Percentiles rank a stretch among this genome's conserved stretches.
Conservation (phyloP, 2,888 invertebrate species). For the Plagodis pulveraria region DNA sequence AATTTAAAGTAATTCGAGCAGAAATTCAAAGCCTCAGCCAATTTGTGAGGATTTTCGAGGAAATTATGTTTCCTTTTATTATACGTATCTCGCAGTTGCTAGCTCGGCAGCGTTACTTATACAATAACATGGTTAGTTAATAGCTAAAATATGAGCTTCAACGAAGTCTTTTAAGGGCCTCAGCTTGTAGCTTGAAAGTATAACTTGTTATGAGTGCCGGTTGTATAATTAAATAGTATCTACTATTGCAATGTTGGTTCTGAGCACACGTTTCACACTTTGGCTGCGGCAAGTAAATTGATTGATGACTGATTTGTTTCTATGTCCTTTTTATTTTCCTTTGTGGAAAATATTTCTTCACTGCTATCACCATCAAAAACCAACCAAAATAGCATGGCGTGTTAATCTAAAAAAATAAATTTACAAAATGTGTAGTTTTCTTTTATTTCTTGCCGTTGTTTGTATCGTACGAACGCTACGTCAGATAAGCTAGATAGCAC, state of each 20-base stretch:
- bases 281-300: too few relatives aligned
- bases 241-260: not conserved
- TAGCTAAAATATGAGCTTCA: slow-evolving; percentile 9
- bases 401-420: too few relatives aligned
- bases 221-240: not conserved
- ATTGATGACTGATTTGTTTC: too few relatives aligned
- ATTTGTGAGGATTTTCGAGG: slow-evolving; percentile 16
- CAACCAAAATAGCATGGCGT: too few relatives aligned
- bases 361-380: too few relatives aligned
- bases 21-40: slow-evolving; percentile 15
- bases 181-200: slow-evolving; percentile 15
- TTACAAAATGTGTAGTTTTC: too few relatives aligned
- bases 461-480: too few relatives aligned
- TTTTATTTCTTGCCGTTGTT: too few relatives aligned
- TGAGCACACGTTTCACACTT: too few relatives aligned
- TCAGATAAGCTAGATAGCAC: too few relatives aligned
- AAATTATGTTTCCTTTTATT: slow-evolving; percentile 14
- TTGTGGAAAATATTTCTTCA: too few relatives aligned
- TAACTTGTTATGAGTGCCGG: slow-evolving; percentile 5
- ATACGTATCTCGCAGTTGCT: slow-evolving; percentile 10
- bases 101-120: slow-evolving; percentile 10
- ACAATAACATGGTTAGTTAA: slow-evolving; percentile 7
- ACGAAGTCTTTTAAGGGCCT: slow-evolving; percentile 17
- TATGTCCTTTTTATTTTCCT: too few relatives aligned
- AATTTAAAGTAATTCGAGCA: slow-evolving; percentile 9